Evolutionary conservation across 2,113 vertebrate genomes (phyloP).

Genomic region (Ariopsis seemanni): DNA sequence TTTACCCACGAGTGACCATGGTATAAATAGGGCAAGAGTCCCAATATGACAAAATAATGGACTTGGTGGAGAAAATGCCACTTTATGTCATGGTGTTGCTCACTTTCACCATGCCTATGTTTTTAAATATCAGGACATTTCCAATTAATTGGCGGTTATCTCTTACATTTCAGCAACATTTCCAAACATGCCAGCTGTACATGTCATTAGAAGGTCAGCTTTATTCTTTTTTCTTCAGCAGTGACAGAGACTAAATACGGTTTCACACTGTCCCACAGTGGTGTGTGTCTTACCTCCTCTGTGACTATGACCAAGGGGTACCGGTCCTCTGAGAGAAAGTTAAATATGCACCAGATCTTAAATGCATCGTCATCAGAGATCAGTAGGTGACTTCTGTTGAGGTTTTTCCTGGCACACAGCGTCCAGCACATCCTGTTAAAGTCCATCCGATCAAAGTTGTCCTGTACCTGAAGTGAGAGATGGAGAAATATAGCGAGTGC

Average conservation of each 20-base stretch:
- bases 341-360: slow-evolving; percentile 97
- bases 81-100: background rate
- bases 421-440: slow-evolving; percentile 99
- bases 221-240: background rate
- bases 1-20: background rate
- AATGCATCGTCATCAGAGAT: slow-evolving; percentile 90
- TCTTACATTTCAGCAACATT: background rate
- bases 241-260: background rate
- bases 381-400: slow-evolving; percentile 77
- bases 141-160: background rate
- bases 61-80: background rate
- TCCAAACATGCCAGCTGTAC: background rate
- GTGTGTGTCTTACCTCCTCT: slow-evolving; percentile 85
- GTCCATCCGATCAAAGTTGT: slow-evolving; percentile 90
- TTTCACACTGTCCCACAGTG: background rate
- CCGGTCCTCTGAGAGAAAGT: slow-evolving; percentile 94
- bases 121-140: background rate
- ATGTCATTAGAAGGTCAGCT: background rate
- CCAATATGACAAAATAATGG: background rate
- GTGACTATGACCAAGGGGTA: slow-evolving; percentile 92
- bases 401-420: slow-evolving; percentile 89
- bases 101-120: background rate
- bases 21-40: no score
- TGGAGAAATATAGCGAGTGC: background rate
- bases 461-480: slow-evolving; percentile 78